Evolutionary conservation across 2,888 invertebrate genomes (phyloP), one percentile per base, ranked within the genome.

Genomic region (Cosmopolites sordidus): DNA sequence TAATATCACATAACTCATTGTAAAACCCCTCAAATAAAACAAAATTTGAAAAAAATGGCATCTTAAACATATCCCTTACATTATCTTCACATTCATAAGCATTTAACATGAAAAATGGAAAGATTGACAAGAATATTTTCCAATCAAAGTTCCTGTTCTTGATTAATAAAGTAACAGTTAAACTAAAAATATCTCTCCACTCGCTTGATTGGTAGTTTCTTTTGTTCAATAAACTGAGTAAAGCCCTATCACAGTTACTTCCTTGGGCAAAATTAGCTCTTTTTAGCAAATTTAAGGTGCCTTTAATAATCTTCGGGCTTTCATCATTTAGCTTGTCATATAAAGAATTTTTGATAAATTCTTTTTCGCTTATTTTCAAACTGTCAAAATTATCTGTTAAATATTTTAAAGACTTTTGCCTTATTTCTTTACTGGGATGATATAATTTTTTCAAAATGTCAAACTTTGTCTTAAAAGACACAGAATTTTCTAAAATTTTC

Each of bases 391-490:
- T 78, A 54, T 79, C 76, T 0, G 81, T 72, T 8, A 92, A 73
- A 58, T 80, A 80, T 60, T 82, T 76, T 0, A 92, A 75, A 0
- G 89, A 89, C 63, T 81, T 76, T 1, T 81, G 73, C 58, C 93
- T 79, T 47, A 87, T 76, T 42, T 79, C 73, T 0, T 83, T 71
- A 63, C 82, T 84, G 0, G 83, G 76, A 70, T 93, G 89, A 63
- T 89, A 86, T 0, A 92, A 72, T 60, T 84, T 84, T 66, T 87
- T 81, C 62, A 86, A 83, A 0, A 87, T 75, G 47, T 79, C 66
- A 15, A 53, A 43, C 37, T 48, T 53, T 38, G 27, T 14, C 49
- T 62, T 56, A 22, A 65, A 59, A 5, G 56, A 58, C 47, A 61
- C 55, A 2, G 60, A 56, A 43, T 64, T 61, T 22, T 65, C 59